Evolutionary conservation across 1,140 invertebrate genomes (phyloP), one percentile per base, ranked within the genome.

Genomic region (Penaeus indicus): DNA sequence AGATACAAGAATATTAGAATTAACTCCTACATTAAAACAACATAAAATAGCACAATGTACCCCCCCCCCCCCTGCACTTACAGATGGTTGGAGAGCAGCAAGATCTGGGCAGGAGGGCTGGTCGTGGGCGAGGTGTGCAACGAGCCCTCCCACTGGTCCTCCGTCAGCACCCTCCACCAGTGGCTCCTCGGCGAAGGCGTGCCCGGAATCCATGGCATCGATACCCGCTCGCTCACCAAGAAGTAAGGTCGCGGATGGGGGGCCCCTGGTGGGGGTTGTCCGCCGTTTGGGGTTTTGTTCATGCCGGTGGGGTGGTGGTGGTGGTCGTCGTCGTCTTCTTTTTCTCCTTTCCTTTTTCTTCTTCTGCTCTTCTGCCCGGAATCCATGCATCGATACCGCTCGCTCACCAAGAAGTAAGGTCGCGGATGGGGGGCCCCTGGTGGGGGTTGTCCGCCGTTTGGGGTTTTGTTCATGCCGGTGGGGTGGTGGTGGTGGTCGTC

Each of bases 51-150:
- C 38, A 75, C 25, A 75, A 7, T 32, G 10, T 16, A 72, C 18
- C 27, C 11, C 0, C 4, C 8, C 2, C 4, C 19, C 5, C 3
- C 25, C 27, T 75, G 16, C 13, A 10, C 67, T 93, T 93, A 0
- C 92, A 96, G 96, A 91, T 97, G 95, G 94, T 98, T 99, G 92
- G 99, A 99, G 93, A 90, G 90, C 72, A 61, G 72, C 38, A 95
- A 95, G 87, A 98, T 99, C 82, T 99, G 99, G 96, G 96, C 97
- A 27, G 94, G 96, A n/a, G 99, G 95, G 4, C 93, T 99, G 42
- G 96, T 99, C 91, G 97, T 99, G 32, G 97, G 97, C 0, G 97
- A 99, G 93, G 93, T 97, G 16, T 97, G 97, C 92, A 95, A 96
- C 22, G 94, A 94, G 4, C 97, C 97, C 13, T 98, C 96, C 92